A percentile compares a stretch with the other conserved stretches of the same genome.
Conservation (phyloP, 2,888 invertebrate species). For the Fragum fragum region DNA sequence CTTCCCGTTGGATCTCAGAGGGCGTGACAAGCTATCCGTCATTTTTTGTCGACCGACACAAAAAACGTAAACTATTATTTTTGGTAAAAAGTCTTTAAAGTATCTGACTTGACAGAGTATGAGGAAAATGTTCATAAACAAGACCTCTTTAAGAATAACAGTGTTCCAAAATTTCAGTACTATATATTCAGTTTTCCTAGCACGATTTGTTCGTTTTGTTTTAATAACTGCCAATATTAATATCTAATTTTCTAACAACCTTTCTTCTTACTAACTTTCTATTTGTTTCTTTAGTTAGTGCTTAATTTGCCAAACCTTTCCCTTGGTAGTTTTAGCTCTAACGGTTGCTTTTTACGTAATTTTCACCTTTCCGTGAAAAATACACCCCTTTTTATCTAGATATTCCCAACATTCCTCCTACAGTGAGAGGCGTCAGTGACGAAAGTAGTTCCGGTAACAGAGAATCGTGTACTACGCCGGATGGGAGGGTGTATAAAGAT, state of each 20-base stretch:
- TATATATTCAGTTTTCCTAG: background rate
- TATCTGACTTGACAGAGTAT: no score
- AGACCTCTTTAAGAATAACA: no score
- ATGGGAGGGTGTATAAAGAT: slow-evolving; percentile 85
- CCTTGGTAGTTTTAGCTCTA: slow-evolving; percentile 29
- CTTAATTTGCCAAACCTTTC: slow-evolving; percentile 24
- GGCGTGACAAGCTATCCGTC: no score
- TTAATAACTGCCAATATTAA: background rate
- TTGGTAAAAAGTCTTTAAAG: no score
- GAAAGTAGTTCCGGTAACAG: slow-evolving; percentile 54
- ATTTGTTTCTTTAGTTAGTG: slow-evolving; percentile 1
- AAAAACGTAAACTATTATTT: no score
- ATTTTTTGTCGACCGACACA: no score
- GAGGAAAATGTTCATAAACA: no score
- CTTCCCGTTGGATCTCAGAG: no score
- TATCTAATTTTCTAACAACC: slow-evolving; percentile 10
- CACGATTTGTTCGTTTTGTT: background rate
- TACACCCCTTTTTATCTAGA: slow-evolving; percentile 79
- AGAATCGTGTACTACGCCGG: slow-evolving; percentile 81
- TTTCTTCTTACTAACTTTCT: slow-evolving; percentile 6
- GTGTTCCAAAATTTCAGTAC: no score
- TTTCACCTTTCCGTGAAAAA: slow-evolving; percentile 69
- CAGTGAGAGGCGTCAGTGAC: slow-evolving; percentile 75
- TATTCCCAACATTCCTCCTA: slow-evolving; percentile 84
- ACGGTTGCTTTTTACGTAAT: slow-evolving; percentile 53